Conservation (phyloP, 2,888 invertebrate species). For the Leucophenga maculata region DNA sequence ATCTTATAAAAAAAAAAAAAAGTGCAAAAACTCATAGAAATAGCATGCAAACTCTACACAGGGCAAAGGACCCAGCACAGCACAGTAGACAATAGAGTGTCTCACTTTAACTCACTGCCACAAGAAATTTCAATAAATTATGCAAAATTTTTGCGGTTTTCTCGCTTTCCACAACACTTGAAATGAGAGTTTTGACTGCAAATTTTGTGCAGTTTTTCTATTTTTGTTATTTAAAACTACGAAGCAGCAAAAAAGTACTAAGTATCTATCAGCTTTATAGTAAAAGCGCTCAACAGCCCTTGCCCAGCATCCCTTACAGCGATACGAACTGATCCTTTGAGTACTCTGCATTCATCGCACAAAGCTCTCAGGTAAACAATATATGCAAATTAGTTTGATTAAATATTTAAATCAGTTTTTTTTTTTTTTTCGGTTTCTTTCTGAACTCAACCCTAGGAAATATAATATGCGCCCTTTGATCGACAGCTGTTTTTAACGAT, state of each 20-base stretch:
- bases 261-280: no score
- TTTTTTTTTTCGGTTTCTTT: background rate
- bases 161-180: slow-evolving; percentile 55
- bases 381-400: slow-evolving; percentile 64
- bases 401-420: slow-evolving; percentile 56
- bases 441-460: slow-evolving; percentile 11
- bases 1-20: slow-evolving; percentile 24
- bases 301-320: slow-evolving; percentile 13
- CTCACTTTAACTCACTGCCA: slow-evolving; percentile 52
- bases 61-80: background rate
- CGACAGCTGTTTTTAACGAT: slow-evolving; percentile 59
- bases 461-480: background rate
- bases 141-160: slow-evolving; percentile 64
- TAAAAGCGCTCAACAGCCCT: no score
- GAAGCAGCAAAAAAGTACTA: slow-evolving; percentile 38
- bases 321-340: background rate
- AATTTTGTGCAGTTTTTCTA: slow-evolving; percentile 64
- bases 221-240: slow-evolving; percentile 50
- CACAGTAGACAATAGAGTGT: slow-evolving; percentile 14
- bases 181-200: slow-evolving; percentile 51
- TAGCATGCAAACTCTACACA: slow-evolving; percentile 42
- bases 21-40: slow-evolving; percentile 62
- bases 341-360: no score
- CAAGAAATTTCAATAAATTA: slow-evolving; percentile 63
- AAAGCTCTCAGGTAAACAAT: slow-evolving; percentile 60